A percentile compares a stretch with the other conserved stretches of the same genome.
These are phyloP conservation scores for Drosophila kohkoa DNA, from an alignment of 1,140 invertebrate genomes.

Conservation along the genomic window DNA sequence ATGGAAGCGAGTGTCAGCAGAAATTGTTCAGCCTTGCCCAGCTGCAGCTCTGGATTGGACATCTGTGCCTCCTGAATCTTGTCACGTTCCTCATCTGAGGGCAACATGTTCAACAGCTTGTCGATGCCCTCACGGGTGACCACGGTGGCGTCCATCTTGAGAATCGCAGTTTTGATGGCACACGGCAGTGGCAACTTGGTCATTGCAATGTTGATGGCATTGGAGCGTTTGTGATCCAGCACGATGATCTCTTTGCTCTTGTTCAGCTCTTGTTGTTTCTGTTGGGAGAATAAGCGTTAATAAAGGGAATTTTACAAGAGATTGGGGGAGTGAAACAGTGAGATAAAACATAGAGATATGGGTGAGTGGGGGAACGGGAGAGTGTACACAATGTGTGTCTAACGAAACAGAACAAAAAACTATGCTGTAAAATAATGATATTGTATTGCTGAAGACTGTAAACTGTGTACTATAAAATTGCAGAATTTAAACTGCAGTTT, in stretches of 20 bases:
- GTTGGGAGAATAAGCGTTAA: conserved; percentile 55
- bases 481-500: no score
- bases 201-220: conserved; percentile 99
- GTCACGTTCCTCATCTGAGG: conserved; percentile 97
- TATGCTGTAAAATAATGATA: conserved; percentile 4
- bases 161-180: conserved; percentile 98
- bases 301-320: neutral
- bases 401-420: conserved; percentile 15
- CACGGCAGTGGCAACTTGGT: conserved; percentile 98
- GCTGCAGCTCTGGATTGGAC: conserved; percentile 96
- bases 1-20: conserved; percentile 97
- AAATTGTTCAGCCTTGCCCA: conserved; percentile 99
- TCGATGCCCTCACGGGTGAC: conserved; percentile 99
- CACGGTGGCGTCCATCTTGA: conserved; percentile 99
- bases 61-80: conserved; percentile 97
- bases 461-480: neutral
- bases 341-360: neutral
- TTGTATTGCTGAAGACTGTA: conserved; percentile 6
- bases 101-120: conserved; percentile 99
- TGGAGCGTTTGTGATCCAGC: conserved; percentile 98
- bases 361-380: neutral
- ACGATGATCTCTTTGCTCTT: conserved; percentile 98
- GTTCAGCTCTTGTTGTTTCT: conserved; percentile 97
- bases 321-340: conserved; percentile 9
- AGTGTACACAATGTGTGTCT: neutral